Evolutionary conservation across 2,113 vertebrate genomes (phyloP), one percentile per base, ranked within the genome.

Genomic region (Microcebus murinus): DNA sequence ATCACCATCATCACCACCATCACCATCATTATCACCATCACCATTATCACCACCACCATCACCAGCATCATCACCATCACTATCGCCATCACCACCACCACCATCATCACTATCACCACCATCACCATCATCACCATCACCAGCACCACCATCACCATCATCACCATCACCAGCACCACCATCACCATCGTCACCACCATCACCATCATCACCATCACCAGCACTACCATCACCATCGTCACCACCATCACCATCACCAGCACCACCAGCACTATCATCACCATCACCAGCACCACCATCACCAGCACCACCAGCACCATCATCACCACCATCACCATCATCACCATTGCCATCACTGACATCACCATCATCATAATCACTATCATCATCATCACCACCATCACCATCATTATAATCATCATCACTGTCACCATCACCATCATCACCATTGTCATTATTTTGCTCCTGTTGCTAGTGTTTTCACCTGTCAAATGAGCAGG

Each of bases 181-280:
- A 42, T 0, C 45, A 45, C 1, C 27, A 55, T 18, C 55, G 76
- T 0, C 18, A 18, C 0, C 29, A 25, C 0, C 12, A 27, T 0
- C 18, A 31, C 0, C 4, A 36, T 0, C 21, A 48, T 0, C 39
- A 27, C 0, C 36, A 27, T 0, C 68, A 45, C 0, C 4, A n/a
- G 0, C 73, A 42, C 0, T n/a, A 34, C 0, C n/a, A 55, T 0
- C n/a, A 42, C 0, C 20, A 36, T 0, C 25, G 55, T 0, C 48
- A 68, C 0, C n/a, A 34, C 0, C 4, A 39, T 0, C 25, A 79
- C 0, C 48, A 55, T 0, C 10, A 42, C 0, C 9, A 39, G 0
- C 12, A 8, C 0, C 11, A 25, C 0, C 12, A n/a, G 0, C 20
- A 34, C 0, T 21, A 50, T 0, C 57, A 77, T 0, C 21, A 50